Conservation (phyloP, 2,797 vertebrate genomes). For the Protonibea diacanthus region DNA sequence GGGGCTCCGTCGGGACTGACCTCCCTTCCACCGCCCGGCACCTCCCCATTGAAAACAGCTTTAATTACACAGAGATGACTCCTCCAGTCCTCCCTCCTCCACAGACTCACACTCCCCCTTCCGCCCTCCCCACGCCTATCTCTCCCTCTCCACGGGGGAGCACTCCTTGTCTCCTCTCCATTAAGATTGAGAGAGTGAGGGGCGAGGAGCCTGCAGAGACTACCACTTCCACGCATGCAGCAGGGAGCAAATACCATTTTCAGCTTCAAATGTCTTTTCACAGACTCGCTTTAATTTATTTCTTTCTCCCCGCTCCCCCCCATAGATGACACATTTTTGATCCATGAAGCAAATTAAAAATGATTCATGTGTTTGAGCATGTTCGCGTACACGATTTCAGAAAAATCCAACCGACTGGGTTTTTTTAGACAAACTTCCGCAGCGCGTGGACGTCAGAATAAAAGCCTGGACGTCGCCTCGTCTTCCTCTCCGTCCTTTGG, state of each 20-base stretch:
- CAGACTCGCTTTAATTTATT: conserved; percentile 49
- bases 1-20: conserved; percentile 69
- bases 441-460: conserved; percentile 15
- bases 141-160: conserved; percentile 73
- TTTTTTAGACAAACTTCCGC: conserved; percentile 16
- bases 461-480: background rate
- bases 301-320: background rate
- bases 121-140: conserved; percentile 37
- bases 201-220: conserved; percentile 63
- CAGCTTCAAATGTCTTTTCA: conserved; percentile 71
- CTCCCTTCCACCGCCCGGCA: conserved; percentile 61
- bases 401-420: background rate
- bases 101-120: conserved; percentile 16
- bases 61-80: conserved; percentile 82
- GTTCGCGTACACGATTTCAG: conserved; percentile 1
- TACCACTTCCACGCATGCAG: conserved; percentile 63
- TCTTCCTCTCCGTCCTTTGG: conserved; percentile 1
- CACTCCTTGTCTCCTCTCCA: conserved; percentile 75
- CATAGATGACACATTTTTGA: conserved; percentile 37
- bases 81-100: conserved; percentile 4
- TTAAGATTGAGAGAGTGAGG: conserved; percentile 71
- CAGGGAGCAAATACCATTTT: conserved; percentile 74
- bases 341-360: conserved; percentile 61
- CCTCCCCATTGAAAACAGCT: conserved; percentile 76
- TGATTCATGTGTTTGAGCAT: conserved; percentile 52